Base-by-base conservation (phyloP, 2,888 invertebrate species). In the Danaus chrysippus region DNA sequence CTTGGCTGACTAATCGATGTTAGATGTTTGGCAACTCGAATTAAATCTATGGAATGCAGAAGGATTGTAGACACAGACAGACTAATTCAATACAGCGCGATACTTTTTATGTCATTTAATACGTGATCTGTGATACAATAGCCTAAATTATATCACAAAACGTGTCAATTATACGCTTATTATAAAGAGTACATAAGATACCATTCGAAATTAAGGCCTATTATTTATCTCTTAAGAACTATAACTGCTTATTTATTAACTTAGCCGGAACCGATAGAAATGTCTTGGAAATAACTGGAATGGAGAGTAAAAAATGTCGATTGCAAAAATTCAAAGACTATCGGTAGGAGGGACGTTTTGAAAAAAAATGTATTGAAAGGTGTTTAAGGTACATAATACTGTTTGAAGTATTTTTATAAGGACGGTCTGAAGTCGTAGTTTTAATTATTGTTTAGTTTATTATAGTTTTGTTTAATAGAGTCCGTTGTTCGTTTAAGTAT, bases 151-250 rank as follows among this genome's bases (percentile, higher is more conserved):
- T 15, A 49, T 49, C 49, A 49, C 49, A 60, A 49, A 55, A 55
- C 46, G 49, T 19, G 54, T 46, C 42, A 55, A 60, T 55, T 55
- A 55, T 41, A 60, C 55, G 59, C 59, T 11, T 55, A 55, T 55
- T 49, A 55, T 34, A 34, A 34, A 34, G 49, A 17, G 46, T n/a
- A 17, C 3, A 10, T 17, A 15, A 10, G 49, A 3, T 49, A 17
- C 49, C n/a, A 49, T 49, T n/a, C 17, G 17, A 17, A 49, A 17
- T 17, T 49, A 49, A 49, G 3, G 2, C 15, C 17, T 49, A 17
- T 17, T 49, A 9, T 12, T 10, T 3, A 17, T 3, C 3, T 11
- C 15, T 17, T 49, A 49, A 17, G 49, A 49, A 9, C 49, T 49
- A 17, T 17, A 49, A 10, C 17, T 1, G 49, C 10, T 10, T 46